Base-by-base conservation (phyloP, 2,797 vertebrate genomes). In the Echiichthys vipera region DNA sequence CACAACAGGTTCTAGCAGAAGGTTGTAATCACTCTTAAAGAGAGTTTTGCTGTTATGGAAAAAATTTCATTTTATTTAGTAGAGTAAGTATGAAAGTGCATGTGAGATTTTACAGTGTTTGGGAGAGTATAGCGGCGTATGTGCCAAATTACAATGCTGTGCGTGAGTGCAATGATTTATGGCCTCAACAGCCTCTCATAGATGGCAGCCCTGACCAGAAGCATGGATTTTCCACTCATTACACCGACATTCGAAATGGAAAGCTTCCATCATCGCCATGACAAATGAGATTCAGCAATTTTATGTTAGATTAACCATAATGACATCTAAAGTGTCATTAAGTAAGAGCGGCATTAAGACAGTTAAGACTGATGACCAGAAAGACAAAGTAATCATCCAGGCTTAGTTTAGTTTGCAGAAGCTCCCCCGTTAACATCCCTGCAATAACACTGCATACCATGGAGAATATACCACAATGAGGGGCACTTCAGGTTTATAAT, bases 181-280 rank as follows among this genome's bases (percentile, higher is more conserved):
- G 63, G 34, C 62, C 47, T 24, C 34, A 3, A 4, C 8, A 1
- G 57, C 24, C 56, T 72, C 58, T 61, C 32, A 40, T 29, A 65
- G 51, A 14, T 20, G 36, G 29, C 13, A 32, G 45, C 55, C 18
- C 37, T 45, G 57, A 72, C 29, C 59, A 56, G 22, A 24, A 56
- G 27, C 59, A 79, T 81, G 64, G 72, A 64, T 81, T 80, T 85
- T 53, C 42, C 51, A 42, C 51, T 86, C 79, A 85, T 89, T 90
- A 86, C 34, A 5, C 71, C 36, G 57, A 71, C 50, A 49, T 70
- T 70, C 50, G 62, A 45, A 65, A 47, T 70, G 46, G 30, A 74
- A 62, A 62, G 24, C 65, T 77, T 78, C 53, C 29, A 64, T 83
- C 66, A 56, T 68, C 62, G 43, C 17, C 42, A 36, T 59, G 63